Conservation (phyloP, 1,140 invertebrate genomes). For the Mya arenaria region DNA sequence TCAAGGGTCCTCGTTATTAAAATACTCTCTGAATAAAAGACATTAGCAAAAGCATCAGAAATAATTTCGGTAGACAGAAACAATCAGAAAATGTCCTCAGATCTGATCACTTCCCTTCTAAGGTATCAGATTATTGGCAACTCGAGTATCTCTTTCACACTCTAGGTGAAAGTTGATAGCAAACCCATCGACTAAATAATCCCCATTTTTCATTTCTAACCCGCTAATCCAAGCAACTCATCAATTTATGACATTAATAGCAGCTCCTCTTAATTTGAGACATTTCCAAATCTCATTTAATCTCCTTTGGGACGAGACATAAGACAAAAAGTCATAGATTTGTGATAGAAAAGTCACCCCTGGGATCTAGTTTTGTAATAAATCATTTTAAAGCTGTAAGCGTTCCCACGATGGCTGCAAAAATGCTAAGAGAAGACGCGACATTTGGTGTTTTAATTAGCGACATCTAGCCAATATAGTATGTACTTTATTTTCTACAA, state of each 20-base stretch:
- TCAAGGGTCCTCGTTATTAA: too few species aligned
- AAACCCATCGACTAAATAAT: conserved; percentile 28
- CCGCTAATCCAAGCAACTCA: conserved; percentile 30
- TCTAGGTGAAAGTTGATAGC: conserved; percentile 7
- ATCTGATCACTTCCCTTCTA: too few species aligned
- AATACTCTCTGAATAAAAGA: too few species aligned
- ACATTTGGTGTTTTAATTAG: conserved; percentile 36
- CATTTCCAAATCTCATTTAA: conserved; percentile 36
- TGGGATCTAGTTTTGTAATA: conserved; percentile 22
- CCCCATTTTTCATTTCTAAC: conserved; percentile 30
- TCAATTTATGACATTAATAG: conserved; percentile 50
- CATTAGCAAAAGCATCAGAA: too few species aligned
- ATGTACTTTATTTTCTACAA: too few species aligned
- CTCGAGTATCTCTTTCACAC: not conserved
- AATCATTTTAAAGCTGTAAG: conserved; percentile 32
- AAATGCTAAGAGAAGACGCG: conserved; percentile 6
- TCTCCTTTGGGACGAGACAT: conserved; percentile 41
- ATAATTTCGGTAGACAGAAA: too few species aligned
- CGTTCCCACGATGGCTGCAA: conserved; percentile 46
- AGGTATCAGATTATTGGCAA: too few species aligned
- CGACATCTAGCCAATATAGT: too few species aligned
- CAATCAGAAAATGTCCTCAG: too few species aligned
- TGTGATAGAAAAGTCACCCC: conserved; percentile 50
- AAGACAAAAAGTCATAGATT: conserved; percentile 54
- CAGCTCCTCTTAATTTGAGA: conserved; percentile 43